Evolutionary conservation across 1,140 invertebrate genomes (phyloP), one percentile per base, ranked within the genome.

Genomic region (Plodia interpunctella): DNA sequence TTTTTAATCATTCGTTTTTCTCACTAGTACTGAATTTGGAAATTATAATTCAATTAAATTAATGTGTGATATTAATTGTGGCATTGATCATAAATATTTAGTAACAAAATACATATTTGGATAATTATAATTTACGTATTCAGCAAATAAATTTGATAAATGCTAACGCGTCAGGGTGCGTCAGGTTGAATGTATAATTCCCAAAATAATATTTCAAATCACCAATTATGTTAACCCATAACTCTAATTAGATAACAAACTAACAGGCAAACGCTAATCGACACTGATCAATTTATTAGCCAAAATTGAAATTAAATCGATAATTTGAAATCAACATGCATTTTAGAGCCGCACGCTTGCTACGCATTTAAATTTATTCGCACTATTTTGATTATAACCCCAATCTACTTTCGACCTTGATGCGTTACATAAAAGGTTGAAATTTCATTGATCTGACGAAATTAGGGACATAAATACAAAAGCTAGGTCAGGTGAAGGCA

Each of bases 401-500:
- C 38, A 15, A 3, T 44, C 15, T 5, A 44, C 15, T 44, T 44
- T 15, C 13, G 15, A 44, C 38, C n/a, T 44, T 44, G 8, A 15
- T 0, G 1, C 15, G 2, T 1, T 1, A 44, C 5, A 1, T 1
- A 3, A 10, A 44, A 44, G 15, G 38, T 44, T 15, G 38, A 44
- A 44, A 17, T n/a, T n/a, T 1, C 13, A 44, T 44, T 44, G n/a
- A 2, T 2, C 15, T 5, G 38, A 44, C 5, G 13, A 44, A 44
- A 44, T 44, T 44, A 44, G n/a, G 38, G 55, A 63, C 55, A 55
- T 63, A 64, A 59, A 64, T 61, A 65, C 62, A 59, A 62, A 61
- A 68, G 66, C 71, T 70, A 68, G 71, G 71, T 74, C 71, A 68
- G 65, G 68, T 70, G 71, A 74, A 70, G 68, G 71, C 64, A 68